These are phyloP conservation scores for Smutsia temminckii DNA, from an alignment of 2,797 vertebrate genomes.

Conservation along the genomic window DNA sequence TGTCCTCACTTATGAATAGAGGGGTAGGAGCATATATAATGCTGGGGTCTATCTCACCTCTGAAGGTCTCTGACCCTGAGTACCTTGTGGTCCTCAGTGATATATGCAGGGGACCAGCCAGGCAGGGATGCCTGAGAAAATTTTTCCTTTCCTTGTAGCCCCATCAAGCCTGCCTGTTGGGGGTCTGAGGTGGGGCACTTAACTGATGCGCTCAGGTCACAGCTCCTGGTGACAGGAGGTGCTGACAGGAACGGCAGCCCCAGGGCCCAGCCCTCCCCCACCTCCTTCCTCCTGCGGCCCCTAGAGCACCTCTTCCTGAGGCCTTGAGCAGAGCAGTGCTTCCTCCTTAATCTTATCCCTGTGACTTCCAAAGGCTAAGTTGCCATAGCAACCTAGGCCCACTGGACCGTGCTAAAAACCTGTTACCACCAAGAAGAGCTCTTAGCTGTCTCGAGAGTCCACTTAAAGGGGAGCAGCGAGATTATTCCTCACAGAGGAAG, in stretches of 20 bases:
- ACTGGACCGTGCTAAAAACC: constrained; percentile 50
- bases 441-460: constrained; percentile 37
- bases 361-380: constrained; percentile 52
- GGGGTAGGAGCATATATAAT: not conserved
- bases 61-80: not conserved
- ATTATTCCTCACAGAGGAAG: not conserved
- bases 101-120: not conserved
- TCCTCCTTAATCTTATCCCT: constrained; percentile 23
- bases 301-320: constrained; percentile 59
- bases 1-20: not conserved
- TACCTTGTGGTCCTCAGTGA: not conserved
- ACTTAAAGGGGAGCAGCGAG: constrained; percentile 52
- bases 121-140: not conserved
- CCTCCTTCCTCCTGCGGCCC: not conserved
- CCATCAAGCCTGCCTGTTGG: not conserved
- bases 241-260: not conserved
- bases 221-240: not conserved
- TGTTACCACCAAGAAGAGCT: constrained; percentile 63
- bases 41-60: not conserved
- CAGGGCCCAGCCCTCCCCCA: not conserved
- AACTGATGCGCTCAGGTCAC: not conserved
- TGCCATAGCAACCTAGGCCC: constrained; percentile 66
- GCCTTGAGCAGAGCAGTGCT: not conserved
- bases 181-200: not conserved
- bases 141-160: not conserved